These are phyloP conservation scores for Sapayoa aenigma DNA, from an alignment of 2,113 vertebrate species.

Conservation along the genomic window DNA sequence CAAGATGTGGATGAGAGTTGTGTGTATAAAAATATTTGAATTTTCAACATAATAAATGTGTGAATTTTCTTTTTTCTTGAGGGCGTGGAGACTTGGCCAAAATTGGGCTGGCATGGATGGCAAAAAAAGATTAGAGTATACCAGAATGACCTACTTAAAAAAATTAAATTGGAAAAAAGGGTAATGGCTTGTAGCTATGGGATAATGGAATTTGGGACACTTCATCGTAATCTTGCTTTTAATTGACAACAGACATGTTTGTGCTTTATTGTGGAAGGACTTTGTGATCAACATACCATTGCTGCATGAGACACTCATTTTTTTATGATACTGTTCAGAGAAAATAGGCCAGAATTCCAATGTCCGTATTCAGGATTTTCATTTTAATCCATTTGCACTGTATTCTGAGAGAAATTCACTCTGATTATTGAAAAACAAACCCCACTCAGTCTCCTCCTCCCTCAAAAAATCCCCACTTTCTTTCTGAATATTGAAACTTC, in stretches of 20 bases:
- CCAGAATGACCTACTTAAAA: constrained; percentile 74
- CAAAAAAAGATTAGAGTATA: constrained; percentile 5
- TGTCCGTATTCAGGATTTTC: not conserved
- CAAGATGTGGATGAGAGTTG: not conserved
- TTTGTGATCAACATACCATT: not conserved
- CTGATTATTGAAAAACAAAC: not conserved
- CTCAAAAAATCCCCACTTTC: not conserved
- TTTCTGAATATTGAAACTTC: not conserved
- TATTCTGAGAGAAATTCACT: not conserved
- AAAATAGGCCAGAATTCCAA: not conserved
- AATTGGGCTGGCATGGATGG: constrained; percentile 35
- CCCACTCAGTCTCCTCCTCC: not conserved
- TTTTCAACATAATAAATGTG: not conserved
- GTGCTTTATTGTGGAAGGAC: constrained; percentile 16
- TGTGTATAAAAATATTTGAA: not conserved
- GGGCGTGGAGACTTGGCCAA: constrained; percentile 4
- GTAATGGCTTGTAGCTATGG: constrained; percentile 72
- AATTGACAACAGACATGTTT: constrained; percentile 59
- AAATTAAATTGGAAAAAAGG: constrained; percentile 73
- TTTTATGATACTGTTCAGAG: not conserved
- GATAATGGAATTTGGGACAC: constrained; percentile 72
- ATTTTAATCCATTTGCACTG: not conserved
- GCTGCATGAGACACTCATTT: not conserved
- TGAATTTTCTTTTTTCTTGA: not conserved
- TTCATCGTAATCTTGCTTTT: constrained; percentile 69